phyloP scores from a whole-genome alignment of 2,797 vertebrate species.

The Dallia pectoralis region DNA sequence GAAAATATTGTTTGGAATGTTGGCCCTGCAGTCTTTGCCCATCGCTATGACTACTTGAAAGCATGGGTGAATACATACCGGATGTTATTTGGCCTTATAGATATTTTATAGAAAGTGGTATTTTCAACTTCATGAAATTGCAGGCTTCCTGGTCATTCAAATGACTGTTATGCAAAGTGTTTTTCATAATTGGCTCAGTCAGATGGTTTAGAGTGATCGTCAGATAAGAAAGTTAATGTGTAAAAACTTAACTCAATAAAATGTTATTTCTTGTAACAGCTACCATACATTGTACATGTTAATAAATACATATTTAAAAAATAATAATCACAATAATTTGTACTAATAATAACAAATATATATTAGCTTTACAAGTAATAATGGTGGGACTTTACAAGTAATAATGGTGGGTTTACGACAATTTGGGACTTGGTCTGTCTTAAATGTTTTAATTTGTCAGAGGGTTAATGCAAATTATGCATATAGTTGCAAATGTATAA shows the following conservation, averaged over 20 bases:
- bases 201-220: not conserved
- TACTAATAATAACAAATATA: not conserved
- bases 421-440: no score
- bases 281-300: not conserved
- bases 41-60: not conserved
- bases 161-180: not conserved
- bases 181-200: not conserved
- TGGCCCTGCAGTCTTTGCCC: not conserved
- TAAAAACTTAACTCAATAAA: not conserved
- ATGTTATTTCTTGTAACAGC: not conserved
- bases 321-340: not conserved
- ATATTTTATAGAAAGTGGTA: not conserved
- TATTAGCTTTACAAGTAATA: no score
- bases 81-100: not conserved
- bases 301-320: conserved; percentile 7
- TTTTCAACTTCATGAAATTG: not conserved
- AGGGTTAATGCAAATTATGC: no score
- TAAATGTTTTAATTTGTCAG: no score
- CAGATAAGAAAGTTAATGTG: not conserved
- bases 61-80: not conserved
- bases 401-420: no score
- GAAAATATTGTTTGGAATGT: not conserved
- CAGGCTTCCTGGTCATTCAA: not conserved
- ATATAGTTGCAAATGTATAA: no score
- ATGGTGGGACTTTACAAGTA: no score